Conservation (phyloP, 1,140 invertebrate species). For the Anastrepha obliqua region DNA sequence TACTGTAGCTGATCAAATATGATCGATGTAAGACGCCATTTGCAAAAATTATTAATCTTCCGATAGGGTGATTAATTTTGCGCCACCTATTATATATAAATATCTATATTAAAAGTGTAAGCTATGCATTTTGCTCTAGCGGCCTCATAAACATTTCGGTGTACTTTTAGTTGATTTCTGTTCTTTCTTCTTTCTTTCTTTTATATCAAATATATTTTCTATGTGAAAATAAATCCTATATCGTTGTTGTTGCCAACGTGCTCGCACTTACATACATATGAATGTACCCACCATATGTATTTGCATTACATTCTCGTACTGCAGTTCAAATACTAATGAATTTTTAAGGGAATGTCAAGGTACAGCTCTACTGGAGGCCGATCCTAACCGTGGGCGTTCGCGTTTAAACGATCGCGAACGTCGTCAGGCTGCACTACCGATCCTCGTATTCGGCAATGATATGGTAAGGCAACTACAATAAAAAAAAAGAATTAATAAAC, state of each 20-base stretch:
- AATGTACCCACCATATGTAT: constrained; percentile 46
- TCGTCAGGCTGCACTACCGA: constrained; percentile 91
- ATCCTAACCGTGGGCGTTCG: constrained; percentile 78
- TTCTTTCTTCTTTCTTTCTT: constrained; percentile 55
- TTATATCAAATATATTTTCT: constrained; percentile 30
- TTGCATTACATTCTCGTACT: constrained; percentile 40
- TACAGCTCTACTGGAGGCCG: constrained; percentile 76
- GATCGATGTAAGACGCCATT: no score
- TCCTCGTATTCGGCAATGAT: constrained; percentile 91
- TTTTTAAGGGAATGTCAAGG: constrained; percentile 83
- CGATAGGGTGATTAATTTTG: no score
- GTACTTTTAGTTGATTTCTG: constrained; percentile 60
- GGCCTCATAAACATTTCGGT: constrained; percentile 54
- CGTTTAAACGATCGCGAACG: constrained; percentile 90
- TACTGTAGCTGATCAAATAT: no score
- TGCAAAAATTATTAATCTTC: no score
- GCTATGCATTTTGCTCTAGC: background rate
- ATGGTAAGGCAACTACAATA: constrained; percentile 78
- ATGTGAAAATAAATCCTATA: constrained; percentile 56
- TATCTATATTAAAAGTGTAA: constrained; percentile 1
- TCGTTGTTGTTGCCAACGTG: constrained; percentile 56
- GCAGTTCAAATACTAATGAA: constrained; percentile 86
- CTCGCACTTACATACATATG: constrained; percentile 37
- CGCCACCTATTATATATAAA: background rate
- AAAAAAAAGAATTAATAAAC: no score